Percentiles rank a stretch among this genome's conserved stretches.
Conservation (phyloP, 2,797 vertebrate species). For the Myotis pilosus region DNA sequence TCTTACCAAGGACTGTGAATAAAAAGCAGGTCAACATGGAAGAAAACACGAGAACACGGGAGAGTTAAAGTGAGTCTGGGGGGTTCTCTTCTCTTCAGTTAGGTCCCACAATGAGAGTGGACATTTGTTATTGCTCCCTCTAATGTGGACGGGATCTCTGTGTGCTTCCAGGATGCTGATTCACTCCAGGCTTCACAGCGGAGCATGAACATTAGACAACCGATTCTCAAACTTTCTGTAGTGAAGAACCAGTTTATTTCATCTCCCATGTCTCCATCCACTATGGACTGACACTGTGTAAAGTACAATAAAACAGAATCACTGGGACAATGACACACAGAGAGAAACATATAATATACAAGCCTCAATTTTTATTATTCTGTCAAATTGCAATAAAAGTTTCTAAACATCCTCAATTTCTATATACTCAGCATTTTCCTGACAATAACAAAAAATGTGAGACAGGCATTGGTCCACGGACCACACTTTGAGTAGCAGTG, state of each 20-base stretch:
- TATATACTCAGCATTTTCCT: background rate
- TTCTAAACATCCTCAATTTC: background rate
- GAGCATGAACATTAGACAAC: background rate
- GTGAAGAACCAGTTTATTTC: background rate
- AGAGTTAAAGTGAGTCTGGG: background rate
- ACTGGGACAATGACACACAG: background rate
- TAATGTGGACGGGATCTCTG: background rate
- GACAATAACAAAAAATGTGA: background rate
- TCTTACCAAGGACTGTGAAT: background rate
- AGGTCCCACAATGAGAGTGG: background rate
- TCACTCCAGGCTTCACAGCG: background rate
- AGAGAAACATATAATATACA: background rate
- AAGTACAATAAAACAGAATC: background rate
- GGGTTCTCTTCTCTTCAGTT: background rate
- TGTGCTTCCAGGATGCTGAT: background rate
- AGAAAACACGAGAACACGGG: background rate
- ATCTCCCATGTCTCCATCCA: background rate
- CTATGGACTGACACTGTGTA: background rate
- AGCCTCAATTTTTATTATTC: background rate
- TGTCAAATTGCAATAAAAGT: background rate
- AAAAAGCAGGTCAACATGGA: background rate
- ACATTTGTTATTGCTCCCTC: background rate
- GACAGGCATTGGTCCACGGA: background rate
- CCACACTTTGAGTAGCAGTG: background rate
- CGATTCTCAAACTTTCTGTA: background rate